A percentile compares a stretch with the other conserved stretches of the same genome.
phyloP scores from a whole-genome alignment of 2,797 vertebrate genomes.

The Cuculus canorus region DNA sequence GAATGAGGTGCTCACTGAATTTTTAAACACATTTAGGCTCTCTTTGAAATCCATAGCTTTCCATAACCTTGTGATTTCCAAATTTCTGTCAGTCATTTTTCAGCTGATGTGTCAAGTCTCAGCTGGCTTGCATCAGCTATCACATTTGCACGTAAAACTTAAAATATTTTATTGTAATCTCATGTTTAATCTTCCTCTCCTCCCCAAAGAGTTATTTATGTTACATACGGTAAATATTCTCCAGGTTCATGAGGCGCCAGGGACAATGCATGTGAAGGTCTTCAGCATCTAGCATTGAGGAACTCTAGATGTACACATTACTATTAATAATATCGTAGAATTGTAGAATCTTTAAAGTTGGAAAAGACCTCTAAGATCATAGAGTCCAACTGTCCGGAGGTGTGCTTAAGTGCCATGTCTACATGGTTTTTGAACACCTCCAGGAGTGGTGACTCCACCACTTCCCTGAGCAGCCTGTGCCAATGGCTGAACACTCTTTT shows the following conservation, averaged over 20 bases:
- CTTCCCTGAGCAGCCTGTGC: too few species aligned
- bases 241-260: neutral
- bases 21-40: neutral
- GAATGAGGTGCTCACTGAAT: neutral
- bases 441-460: too few species aligned
- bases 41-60: neutral
- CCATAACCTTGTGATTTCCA: neutral
- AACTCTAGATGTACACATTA: neutral
- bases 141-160: rapidly evolving
- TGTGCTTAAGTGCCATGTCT: too few species aligned
- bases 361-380: too few species aligned
- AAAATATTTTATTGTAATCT: neutral
- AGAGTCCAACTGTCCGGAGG: too few species aligned
- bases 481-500: too few species aligned
- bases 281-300: neutral
- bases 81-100: neutral
- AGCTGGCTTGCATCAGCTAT: neutral
- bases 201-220: neutral
- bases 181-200: neutral
- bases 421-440: too few species aligned
- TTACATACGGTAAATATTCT: neutral
- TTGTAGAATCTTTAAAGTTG: too few species aligned
- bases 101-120: neutral
- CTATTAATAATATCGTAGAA: neutral
- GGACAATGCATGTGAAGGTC: neutral